These are phyloP conservation scores for Lemur catta DNA, from an alignment of 2,797 vertebrate species.

Conservation along the genomic window DNA sequence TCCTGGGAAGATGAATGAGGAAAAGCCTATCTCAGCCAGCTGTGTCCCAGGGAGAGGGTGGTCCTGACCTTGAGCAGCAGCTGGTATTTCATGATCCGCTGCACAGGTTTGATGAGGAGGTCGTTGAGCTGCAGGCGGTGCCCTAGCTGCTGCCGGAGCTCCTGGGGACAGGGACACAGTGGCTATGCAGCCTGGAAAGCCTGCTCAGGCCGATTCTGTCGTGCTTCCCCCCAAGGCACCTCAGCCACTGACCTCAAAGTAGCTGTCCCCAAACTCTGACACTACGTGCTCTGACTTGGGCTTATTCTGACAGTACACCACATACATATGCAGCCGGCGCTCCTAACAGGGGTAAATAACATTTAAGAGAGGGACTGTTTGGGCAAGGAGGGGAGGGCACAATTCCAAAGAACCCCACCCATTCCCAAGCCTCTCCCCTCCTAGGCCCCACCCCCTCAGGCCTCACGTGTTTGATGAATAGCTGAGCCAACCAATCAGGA, in stretches of 20 bases:
- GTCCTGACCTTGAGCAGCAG: conserved; percentile 83
- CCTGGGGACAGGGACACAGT: conserved; percentile 67
- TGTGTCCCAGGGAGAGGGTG: neutral
- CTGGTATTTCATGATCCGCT: conserved; percentile 87
- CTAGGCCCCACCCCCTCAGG: neutral
- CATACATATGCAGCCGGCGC: conserved; percentile 86
- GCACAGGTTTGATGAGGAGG: conserved; percentile 86
- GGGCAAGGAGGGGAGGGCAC: neutral
- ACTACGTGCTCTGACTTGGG: conserved; percentile 86
- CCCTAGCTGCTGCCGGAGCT: conserved; percentile 83
- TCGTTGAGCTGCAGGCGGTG: conserved; percentile 85
- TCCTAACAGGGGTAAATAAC: conserved; percentile 70
- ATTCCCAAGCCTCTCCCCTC: neutral
- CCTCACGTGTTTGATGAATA: conserved; percentile 86
- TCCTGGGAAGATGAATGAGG: neutral
- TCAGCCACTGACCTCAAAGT: conserved; percentile 83
- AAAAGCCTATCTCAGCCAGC: neutral
- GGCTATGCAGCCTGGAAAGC: neutral
- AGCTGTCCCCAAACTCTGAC: conserved; percentile 85
- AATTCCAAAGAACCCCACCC: neutral
- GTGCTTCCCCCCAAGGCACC: neutral
- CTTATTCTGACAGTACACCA: conserved; percentile 87
- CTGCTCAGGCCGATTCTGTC: neutral
- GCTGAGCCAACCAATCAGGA: conserved; percentile 82
- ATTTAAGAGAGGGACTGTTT: neutral